Evolutionary conservation across 2,888 invertebrate genomes (phyloP).

Genomic region (Agonopterix alstromeriana): DNA sequence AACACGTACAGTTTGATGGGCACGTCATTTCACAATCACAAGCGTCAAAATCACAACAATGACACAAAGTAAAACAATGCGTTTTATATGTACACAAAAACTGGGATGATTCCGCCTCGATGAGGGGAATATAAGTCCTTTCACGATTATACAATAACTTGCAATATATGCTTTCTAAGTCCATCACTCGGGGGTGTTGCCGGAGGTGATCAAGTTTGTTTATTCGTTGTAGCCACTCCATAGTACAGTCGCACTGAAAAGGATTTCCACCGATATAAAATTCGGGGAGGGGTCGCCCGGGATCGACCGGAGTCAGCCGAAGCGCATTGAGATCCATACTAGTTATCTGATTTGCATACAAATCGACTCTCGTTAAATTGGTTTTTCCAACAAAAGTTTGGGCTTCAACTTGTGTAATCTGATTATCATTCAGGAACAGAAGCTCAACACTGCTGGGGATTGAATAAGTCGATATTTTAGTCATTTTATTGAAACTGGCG

Average conservation of each 20-base stretch:
- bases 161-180: slow-evolving; percentile 92
- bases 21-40: slow-evolving; percentile 99
- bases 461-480: slow-evolving; percentile 83
- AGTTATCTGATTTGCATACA: slow-evolving; percentile 94
- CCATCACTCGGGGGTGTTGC: slow-evolving; percentile 94
- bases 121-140: slow-evolving; percentile 88
- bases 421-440: slow-evolving; percentile 92
- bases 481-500: slow-evolving; percentile 92
- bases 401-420: slow-evolving; percentile 89
- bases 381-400: slow-evolving; percentile 93
- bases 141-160: slow-evolving; percentile 90
- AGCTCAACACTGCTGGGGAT: slow-evolving; percentile 91
- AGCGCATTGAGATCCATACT: slow-evolving; percentile 93
- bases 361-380: slow-evolving; percentile 92
- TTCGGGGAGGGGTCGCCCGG: slow-evolving; percentile 86
- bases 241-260: slow-evolving; percentile 95
- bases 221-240: slow-evolving; percentile 96
- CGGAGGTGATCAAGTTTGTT: slow-evolving; percentile 89
- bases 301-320: slow-evolving; percentile 86
- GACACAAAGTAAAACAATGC: slow-evolving; percentile 95
- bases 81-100: slow-evolving; percentile 95
- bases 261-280: slow-evolving; percentile 97
- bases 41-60: slow-evolving; percentile 97
- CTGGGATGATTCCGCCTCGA: slow-evolving; percentile 91
- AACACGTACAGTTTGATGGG: slow-evolving; percentile 95